phyloP scores from a whole-genome alignment of 2,113 vertebrate genomes.

The Cryptotis parvus region DNA sequence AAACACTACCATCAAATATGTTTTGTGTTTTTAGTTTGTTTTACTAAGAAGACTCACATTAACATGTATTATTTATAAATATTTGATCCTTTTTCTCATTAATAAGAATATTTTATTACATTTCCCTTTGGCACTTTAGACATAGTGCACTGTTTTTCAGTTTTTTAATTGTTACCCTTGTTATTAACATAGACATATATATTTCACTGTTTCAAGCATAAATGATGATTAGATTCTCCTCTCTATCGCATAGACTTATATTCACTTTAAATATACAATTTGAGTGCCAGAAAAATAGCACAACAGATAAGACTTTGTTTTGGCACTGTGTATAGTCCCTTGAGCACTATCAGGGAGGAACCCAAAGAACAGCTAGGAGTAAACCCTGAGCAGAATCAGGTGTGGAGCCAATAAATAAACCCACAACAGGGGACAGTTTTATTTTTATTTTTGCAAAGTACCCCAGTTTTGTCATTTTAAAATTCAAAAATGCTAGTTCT shows the following conservation, averaged over 20 bases:
- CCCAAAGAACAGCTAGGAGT: too few relatives aligned
- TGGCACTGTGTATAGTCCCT: too few relatives aligned
- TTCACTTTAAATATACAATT: not conserved
- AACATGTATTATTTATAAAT: not conserved
- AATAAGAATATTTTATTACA: not conserved
- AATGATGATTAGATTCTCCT: not conserved
- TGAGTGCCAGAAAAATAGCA: too few relatives aligned
- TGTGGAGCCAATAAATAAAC: too few relatives aligned
- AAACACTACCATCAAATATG: not conserved
- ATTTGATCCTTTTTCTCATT: not conserved
- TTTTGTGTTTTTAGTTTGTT: not conserved
- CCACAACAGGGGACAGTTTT: too few relatives aligned
- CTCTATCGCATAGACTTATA: not conserved
- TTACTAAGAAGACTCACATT: not conserved
- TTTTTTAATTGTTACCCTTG: not conserved
- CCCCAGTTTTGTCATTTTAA: not conserved
- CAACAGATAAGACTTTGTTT: too few relatives aligned
- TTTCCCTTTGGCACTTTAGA: not conserved
- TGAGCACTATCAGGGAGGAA: too few relatives aligned
- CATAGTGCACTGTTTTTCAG: not conserved
- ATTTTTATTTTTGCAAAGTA: not conserved
- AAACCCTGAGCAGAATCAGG: too few relatives aligned
- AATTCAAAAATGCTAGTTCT: not conserved
- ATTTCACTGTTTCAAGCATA: slow-evolving; percentile 11
- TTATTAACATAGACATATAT: not conserved